Evolutionary conservation across 2,113 vertebrate genomes (phyloP).

Genomic region (Clupea harengus): DNA sequence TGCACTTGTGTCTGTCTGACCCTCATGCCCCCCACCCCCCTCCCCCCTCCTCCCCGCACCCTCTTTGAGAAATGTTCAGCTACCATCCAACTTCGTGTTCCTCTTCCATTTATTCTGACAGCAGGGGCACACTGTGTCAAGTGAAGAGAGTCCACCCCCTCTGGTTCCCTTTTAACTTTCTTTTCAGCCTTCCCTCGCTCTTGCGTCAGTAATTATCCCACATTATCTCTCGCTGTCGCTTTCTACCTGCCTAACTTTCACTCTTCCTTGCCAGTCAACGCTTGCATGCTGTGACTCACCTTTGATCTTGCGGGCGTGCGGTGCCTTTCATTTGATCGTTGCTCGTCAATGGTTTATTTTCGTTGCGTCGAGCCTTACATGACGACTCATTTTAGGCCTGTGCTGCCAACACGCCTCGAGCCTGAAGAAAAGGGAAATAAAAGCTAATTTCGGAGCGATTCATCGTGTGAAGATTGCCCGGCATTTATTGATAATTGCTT

Average conservation of each 20-base stretch:
- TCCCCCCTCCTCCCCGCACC: not conserved
- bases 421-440: conserved; percentile 58
- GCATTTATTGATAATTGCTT: conserved; percentile 81
- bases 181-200: conserved; percentile 23
- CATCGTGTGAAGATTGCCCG: conserved; percentile 70
- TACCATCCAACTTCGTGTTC: conserved; percentile 20
- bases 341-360: conserved; percentile 66
- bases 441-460: conserved; percentile 72
- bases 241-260: conserved; percentile 20
- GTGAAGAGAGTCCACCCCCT: conserved; percentile 9
- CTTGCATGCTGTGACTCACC: conserved; percentile 54
- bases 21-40: conserved; percentile 24
- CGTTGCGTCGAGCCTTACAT: conserved; percentile 50
- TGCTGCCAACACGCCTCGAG: conserved; percentile 61
- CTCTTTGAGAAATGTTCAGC: not conserved
- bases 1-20: conserved; percentile 7
- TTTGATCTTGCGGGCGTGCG: conserved; percentile 63
- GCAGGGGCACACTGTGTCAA: not conserved
- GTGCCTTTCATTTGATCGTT: conserved; percentile 53
- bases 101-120: conserved; percentile 1
- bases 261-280: conserved; percentile 48
- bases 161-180: conserved; percentile 19
- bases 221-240: not conserved
- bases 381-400: conserved; percentile 56
- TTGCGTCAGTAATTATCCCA: conserved; percentile 25